Evolutionary conservation across 2,113 vertebrate genomes (phyloP), one percentile per base, ranked within the genome.

Genomic region (Leiothrix lutea): DNA sequence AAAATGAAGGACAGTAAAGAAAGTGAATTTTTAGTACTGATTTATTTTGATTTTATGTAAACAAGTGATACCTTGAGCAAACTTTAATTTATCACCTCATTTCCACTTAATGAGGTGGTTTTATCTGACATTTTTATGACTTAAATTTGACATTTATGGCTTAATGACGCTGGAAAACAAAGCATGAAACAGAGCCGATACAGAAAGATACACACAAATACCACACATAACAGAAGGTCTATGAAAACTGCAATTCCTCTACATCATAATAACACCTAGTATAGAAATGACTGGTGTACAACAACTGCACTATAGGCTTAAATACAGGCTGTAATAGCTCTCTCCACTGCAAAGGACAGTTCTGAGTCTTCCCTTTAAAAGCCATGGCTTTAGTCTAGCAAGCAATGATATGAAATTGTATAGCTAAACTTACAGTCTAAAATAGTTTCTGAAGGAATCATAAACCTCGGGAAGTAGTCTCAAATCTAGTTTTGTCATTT

Each of bases 51-150:
- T 84, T 84, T 84, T 87, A 64, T 53, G 35, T 51, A 91, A 90
- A 44, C 58, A 70, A 84, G 38, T 44, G 14, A 65, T 45, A 53
- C 18, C 17, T 25, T 80, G 45, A 69, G 31, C 79, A 85, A 94
- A 71, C 18, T 35, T 67, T 88, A 65, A 48, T 60, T 58, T 93
- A 57, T 69, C 18, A 69, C 58, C n/a, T 87, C 12, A 62, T 86
- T 92, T 92, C 25, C 18, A 70, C 78, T 84, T 94, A 96, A 92
- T 70, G 31, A 77, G 72, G 25, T 11, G 57, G 25, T 73, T 77
- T 28, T 67, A 25, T 28, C 28, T 61, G n/a, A 29, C 23, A 58
- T 73, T 88, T 86, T 91, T 86, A 42, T 50, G 3, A 78, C 47
- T 45, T 78, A 61, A 26, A 36, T 60, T 60, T 53, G 47, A 53